Evolutionary conservation across 1,140 invertebrate species (phyloP), one percentile per base, ranked within the genome.

Genomic region (Trichonephila clavipes): DNA sequence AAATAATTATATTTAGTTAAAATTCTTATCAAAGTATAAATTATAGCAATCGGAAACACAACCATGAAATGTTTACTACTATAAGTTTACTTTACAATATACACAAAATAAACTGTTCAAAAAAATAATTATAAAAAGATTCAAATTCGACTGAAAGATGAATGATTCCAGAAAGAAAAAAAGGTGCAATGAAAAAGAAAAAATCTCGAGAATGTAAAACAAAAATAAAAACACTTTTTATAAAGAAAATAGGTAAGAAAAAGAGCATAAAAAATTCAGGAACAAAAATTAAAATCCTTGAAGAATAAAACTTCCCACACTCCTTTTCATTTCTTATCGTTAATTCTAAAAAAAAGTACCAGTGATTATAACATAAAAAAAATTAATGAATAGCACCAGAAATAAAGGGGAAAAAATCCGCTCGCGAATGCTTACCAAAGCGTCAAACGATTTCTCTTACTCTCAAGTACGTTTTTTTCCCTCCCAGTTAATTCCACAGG

Each of bases 401-500:
- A 64, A 64, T 5, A 21, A 64, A 64, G 18, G 18, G 12, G 6
- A 66, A 66, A 66, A 66, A 72, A 72, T 28, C 1, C 21, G 2
- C 21, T n/a, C 24, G 24, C 24, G n/a, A 28, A 4, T 72, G 69
- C 69, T 72, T 14, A 72, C 69, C 69, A 72, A 40, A 72, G 69
- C 69, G 69, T 72, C 16, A 24, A 34, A 72, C 69, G 24, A 72
- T 72, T 72, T 72, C 24, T 40, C 34, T 40, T 24, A 28, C 69
- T 72, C 69, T 72, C 28, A 24, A 72, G 24, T 16, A 77, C 72
- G 16, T 34, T 77, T 77, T 77, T 77, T 77, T 12, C 8, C 34
- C 72, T 6, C 40, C 7, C 72, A 40, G 72, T 40, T 77, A 77
- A 77, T 77, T 77, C 72, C 72, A 77, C 24, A 77, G 28, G 72